Base-by-base conservation (phyloP, 2,797 vertebrate species). In the Mycteria americana region DNA sequence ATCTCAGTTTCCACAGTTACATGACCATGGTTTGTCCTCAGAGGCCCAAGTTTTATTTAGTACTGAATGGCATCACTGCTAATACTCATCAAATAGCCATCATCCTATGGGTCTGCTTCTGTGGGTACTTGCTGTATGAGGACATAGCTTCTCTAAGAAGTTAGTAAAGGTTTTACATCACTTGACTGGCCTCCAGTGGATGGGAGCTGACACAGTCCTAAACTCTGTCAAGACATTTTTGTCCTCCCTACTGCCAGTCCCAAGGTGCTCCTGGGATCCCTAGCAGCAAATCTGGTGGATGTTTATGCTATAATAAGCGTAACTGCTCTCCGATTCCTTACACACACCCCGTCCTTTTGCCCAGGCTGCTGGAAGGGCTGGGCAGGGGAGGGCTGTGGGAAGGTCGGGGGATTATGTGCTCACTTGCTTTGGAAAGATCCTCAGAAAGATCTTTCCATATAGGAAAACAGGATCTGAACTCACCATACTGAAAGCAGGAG, bases 1-100 rank as follows among this genome's bases (percentile, higher is more conserved):
- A 91, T 62, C 57, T 88, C 7, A 0, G 46, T 70, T 96, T 88
- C 63, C 56, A 43, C 64, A 60, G 13, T 73, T 85, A 13, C 25
- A 16, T 79, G 91, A 63, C 85, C 51, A 18, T 28, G 31, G 59
- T 54, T 94, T 76, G 41, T 70, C 83, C 70, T 81, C 72, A 75
- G 90, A 92, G 73, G 53, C 60, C 64, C 6, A 57, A n/a, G 57
- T 73, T 95, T 92, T 80, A 77, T 80, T 90, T 92, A 93, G 48
- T 54, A 56, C 51, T 14, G 3, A 85, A 54, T 45, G 46, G 48
- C 41, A 64, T 84, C 35, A 14, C 57, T 43, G 45, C 63, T 73
- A 62, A 81, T 57, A 24, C 31, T 79, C 35, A 35, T 59, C 65
- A 88, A 76, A 77, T 51, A 64, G 43, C 46, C 73, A 23, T 43